Conservation (phyloP, 2,888 invertebrate genomes). For the Acrobasis consociella region DNA sequence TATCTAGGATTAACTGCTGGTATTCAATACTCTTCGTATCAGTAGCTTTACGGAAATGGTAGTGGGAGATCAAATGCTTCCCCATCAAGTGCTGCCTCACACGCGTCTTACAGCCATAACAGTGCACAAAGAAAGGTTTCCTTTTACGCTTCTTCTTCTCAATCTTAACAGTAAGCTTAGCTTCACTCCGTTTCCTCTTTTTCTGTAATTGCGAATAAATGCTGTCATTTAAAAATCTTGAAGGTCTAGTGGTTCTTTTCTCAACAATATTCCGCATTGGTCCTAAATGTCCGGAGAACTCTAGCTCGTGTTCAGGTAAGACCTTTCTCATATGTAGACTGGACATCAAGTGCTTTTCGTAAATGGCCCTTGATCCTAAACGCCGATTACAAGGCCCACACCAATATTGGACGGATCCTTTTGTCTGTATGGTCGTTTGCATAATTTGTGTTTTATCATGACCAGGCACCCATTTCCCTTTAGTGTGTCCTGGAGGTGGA, state of each 20-base stretch:
- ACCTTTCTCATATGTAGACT: slow-evolving; percentile 87
- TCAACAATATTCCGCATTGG: slow-evolving; percentile 51
- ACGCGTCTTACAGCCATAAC: slow-evolving; percentile 88
- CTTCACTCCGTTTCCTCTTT: slow-evolving; percentile 42
- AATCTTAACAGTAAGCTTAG: slow-evolving; percentile 47
- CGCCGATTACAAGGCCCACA: slow-evolving; percentile 91
- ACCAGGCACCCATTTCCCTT: slow-evolving; percentile 93
- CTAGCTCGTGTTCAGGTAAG: slow-evolving; percentile 86
- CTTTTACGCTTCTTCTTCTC: slow-evolving; percentile 77
- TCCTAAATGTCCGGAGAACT: slow-evolving; percentile 79
- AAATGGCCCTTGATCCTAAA: slow-evolving; percentile 88
- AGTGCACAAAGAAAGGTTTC: slow-evolving; percentile 83
- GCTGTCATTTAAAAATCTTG: slow-evolving; percentile 58
- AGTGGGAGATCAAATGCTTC: slow-evolving; percentile 93
- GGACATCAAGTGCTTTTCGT: slow-evolving; percentile 89
- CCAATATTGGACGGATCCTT: slow-evolving; percentile 86
- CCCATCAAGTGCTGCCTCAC: slow-evolving; percentile 88
- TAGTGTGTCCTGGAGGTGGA: slow-evolving; percentile 87
- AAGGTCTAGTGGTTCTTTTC: slow-evolving; percentile 63
- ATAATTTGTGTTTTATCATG: slow-evolving; percentile 80
- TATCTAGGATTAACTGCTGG: slow-evolving; percentile 86
- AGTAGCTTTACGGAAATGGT: slow-evolving; percentile 89
- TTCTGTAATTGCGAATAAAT: slow-evolving; percentile 53
- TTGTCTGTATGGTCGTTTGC: slow-evolving; percentile 77
- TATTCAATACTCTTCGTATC: slow-evolving; percentile 81